Evolutionary conservation across 2,113 vertebrate genomes (phyloP).

Genomic region (Verasper variegatus): DNA sequence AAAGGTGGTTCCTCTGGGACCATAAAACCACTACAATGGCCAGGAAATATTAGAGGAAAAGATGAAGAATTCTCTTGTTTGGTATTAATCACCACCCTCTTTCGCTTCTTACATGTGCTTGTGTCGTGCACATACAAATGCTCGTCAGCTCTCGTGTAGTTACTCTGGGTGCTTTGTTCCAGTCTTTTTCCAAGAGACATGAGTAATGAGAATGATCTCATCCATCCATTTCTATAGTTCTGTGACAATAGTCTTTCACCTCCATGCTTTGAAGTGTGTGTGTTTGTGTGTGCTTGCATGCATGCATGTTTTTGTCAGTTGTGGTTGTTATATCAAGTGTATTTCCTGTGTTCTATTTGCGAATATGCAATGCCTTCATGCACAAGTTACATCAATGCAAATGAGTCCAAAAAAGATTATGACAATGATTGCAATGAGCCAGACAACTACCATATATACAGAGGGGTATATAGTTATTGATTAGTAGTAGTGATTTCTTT

Average conservation of each 20-base stretch:
- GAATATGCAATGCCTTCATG: too few relatives aligned
- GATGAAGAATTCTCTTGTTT: conserved; percentile 34
- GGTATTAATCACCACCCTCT: conserved; percentile 42
- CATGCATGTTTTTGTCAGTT: too few relatives aligned
- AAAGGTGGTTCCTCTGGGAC: conserved; percentile 29
- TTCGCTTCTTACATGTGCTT: not conserved
- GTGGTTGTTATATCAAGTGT: too few relatives aligned
- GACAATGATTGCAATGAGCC: too few relatives aligned
- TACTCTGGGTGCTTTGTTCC: conserved; percentile 15
- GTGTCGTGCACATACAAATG: not conserved
- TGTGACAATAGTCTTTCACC: not conserved
- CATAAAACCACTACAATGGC: conserved; percentile 45
- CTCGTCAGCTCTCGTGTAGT: not conserved
- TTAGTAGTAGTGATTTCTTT: too few relatives aligned
- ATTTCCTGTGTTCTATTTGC: too few relatives aligned
- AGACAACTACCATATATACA: too few relatives aligned
- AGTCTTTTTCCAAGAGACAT: conserved; percentile 32
- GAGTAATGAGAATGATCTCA: conserved; percentile 19
- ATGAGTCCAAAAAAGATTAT: too few relatives aligned
- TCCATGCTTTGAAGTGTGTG: not conserved
- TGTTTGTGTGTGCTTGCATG: too few relatives aligned
- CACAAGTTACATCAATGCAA: too few relatives aligned
- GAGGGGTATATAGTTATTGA: too few relatives aligned
- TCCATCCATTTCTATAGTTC: conserved; percentile 4
- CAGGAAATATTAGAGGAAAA: conserved; percentile 23